Conservation (phyloP, 2,113 vertebrate genomes). For the Myodes glareolus region DNA sequence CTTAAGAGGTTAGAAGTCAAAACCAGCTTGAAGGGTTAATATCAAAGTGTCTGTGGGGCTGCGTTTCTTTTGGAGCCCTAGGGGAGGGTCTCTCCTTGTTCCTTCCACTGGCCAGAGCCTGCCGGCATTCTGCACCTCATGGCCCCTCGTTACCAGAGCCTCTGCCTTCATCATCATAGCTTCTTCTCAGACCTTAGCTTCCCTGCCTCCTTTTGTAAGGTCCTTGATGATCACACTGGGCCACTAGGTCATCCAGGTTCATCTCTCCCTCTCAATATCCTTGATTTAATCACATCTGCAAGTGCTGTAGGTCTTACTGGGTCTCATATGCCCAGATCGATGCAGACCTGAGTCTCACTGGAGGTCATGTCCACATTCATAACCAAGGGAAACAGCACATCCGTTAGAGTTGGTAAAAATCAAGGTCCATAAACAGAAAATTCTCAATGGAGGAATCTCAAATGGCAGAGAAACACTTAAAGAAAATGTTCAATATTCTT, state of each 20-base stretch:
- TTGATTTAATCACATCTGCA: neutral
- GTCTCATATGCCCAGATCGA: neutral
- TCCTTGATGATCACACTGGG: neutral
- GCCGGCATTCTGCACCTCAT: neutral
- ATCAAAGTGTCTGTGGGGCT: neutral
- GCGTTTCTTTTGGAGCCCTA: neutral
- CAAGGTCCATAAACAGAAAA: neutral
- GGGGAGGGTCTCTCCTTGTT: neutral
- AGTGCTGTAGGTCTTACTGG: neutral
- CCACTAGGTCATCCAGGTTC: neutral
- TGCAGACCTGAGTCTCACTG: too few relatives aligned
- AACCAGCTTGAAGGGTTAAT: neutral
- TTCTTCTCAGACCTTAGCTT: neutral
- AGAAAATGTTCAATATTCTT: neutral
- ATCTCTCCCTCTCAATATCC: neutral
- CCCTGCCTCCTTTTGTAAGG: neutral
- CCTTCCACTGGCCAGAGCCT: neutral
- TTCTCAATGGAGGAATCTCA: neutral
- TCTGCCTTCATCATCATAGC: neutral
- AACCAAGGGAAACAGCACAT: neutral
- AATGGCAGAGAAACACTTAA: neutral
- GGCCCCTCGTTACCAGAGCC: fast-evolving
- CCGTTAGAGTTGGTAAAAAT: neutral
- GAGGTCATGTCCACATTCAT: neutral
- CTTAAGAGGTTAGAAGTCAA: neutral